Base-by-base conservation (phyloP, 2,797 vertebrate genomes). In the Amniataba percoides region DNA sequence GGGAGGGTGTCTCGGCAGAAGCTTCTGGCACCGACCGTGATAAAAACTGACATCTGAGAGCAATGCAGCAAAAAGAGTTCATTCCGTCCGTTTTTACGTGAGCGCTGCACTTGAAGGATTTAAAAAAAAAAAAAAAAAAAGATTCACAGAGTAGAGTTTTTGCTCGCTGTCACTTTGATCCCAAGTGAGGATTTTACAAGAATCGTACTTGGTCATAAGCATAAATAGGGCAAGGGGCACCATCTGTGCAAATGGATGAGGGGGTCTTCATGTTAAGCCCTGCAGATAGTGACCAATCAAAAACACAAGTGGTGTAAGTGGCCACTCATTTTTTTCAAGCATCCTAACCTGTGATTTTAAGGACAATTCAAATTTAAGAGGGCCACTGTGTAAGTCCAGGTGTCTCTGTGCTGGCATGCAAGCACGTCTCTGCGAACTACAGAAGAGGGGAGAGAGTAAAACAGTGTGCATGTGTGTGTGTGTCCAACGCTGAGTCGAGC, bases 271-370 rank as follows among this genome's bases (percentile, higher is more conserved):
- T 49, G 65, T 81, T 87, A 65, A 88, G 78, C 72, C 62, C 52
- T 58, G 57, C 75, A 67, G 78, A 83, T 62, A 75, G 81, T 60
- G 62, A 69, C 40, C 74, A 64, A 85, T 88, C 68, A 81, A 82
- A 89, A 86, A 68, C 66, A 87, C 46, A 69, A 82, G 65, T 58
- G 75, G 68, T 78, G 19, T 73, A 87, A 90, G 74, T 74, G 85
- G 82, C 62, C 49, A 7, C 68, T 75, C 40, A 18, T 84, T 51
- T 80, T 80, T 42, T 83, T 74, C 52, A 46, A 72, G 62, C 39
- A 21, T 78, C 56, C 55, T 7, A 45, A 1, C n/a, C 9, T 63
- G 27, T 60, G 43, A 60, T 76, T 78, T 75, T 60, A 71, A 27
- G 49, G 23, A 82, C 42, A 60, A 52, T 75, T 83, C n/a, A 52